Percentiles rank a stretch among this genome's conserved stretches.
These are phyloP conservation scores for Endotricha flammealis DNA, from an alignment of 2,888 invertebrate species.

Conservation along the genomic window DNA sequence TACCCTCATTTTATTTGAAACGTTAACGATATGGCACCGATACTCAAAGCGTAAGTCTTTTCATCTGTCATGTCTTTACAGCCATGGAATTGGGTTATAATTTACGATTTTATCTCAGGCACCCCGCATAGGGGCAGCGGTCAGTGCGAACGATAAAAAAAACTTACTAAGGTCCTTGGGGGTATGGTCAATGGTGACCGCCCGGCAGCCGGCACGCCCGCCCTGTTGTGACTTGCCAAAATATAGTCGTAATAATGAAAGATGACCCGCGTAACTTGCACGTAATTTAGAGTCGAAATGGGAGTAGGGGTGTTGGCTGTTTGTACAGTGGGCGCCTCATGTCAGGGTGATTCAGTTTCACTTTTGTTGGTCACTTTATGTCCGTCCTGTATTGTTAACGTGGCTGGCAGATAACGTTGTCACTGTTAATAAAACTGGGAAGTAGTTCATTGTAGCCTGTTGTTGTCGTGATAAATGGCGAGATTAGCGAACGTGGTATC, in stretches of 20 bases:
- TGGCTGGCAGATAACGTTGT: conserved; percentile 45
- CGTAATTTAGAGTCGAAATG: conserved; percentile 66
- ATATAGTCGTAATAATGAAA: conserved; percentile 74
- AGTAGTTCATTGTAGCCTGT: conserved; percentile 35
- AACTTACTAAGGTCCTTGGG: conserved; percentile 41
- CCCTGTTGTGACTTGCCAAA: conserved; percentile 73
- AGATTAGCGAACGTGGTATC: conserved; percentile 6
- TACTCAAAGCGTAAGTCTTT: conserved; percentile 68
- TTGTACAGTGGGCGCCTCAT: conserved; percentile 52
- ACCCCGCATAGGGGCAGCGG: conserved; percentile 72
- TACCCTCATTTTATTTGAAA: conserved; percentile 64
- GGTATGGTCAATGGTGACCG: conserved; percentile 59
- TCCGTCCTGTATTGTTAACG: conserved; percentile 47
- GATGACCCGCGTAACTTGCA: conserved; percentile 67
- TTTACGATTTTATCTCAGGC: conserved; percentile 76
- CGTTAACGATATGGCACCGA: conserved; percentile 66
- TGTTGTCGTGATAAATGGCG: conserved; percentile 34
- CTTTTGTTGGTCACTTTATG: conserved; percentile 67
- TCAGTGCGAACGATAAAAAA: conserved; percentile 64
- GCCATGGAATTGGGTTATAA: conserved; percentile 76
- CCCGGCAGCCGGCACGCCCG: conserved; percentile 49
- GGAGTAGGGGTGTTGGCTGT: conserved; percentile 48
- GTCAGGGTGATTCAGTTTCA: conserved; percentile 62
- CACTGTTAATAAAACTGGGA: conserved; percentile 41
- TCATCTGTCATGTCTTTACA: conserved; percentile 76